phyloP scores from a whole-genome alignment of 2,113 vertebrate genomes.

The Notothenia coriiceps region DNA sequence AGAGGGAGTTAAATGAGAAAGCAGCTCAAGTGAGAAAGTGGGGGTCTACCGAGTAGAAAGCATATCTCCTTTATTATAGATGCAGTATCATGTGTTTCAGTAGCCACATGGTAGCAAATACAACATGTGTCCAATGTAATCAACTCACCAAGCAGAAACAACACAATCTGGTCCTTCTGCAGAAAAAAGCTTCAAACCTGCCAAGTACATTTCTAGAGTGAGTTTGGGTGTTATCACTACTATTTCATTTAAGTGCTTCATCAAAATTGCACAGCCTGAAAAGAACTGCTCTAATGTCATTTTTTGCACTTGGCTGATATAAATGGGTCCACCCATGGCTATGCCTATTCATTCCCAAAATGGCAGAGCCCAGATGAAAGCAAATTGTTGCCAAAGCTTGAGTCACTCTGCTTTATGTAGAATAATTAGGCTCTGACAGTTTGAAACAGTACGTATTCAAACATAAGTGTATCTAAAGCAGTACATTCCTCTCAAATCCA shows the following conservation, averaged over 20 bases:
- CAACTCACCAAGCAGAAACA: constrained; percentile 20
- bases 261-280: constrained; percentile 42
- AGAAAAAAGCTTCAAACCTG: constrained; percentile 26
- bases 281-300: constrained; percentile 39
- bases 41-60: constrained; percentile 28
- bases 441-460: constrained; percentile 37
- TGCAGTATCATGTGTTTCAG: constrained; percentile 32
- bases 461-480: constrained; percentile 10
- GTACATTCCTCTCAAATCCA: constrained; percentile 12
- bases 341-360: constrained; percentile 45
- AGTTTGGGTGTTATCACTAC: constrained; percentile 25
- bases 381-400: constrained; percentile 37
- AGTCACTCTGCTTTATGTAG: constrained; percentile 54
- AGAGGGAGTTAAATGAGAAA: background rate
- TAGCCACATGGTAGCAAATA: constrained; percentile 28
- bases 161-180: constrained; percentile 10
- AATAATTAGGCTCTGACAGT: constrained; percentile 54
- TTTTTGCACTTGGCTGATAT: constrained; percentile 51
- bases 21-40: constrained; percentile 10
- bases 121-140: constrained; percentile 26
- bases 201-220: constrained; percentile 27
- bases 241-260: constrained; percentile 51
- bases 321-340: constrained; percentile 34
- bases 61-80: constrained; percentile 50
- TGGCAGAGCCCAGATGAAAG: constrained; percentile 41